phyloP scores from a whole-genome alignment of 2,113 vertebrate genomes.

The Silurus meridionalis region DNA sequence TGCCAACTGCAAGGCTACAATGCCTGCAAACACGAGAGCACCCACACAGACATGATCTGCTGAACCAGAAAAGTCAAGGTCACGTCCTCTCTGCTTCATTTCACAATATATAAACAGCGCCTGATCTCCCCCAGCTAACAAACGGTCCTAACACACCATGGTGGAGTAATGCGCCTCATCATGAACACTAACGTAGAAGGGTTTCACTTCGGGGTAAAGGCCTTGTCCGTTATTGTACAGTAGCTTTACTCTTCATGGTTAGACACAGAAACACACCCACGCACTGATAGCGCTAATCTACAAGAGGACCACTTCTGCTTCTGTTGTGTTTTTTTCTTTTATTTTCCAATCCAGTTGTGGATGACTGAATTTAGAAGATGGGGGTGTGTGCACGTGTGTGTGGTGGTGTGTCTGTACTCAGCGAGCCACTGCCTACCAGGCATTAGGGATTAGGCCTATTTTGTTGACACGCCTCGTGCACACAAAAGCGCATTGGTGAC shows the following conservation, averaged over 20 bases:
- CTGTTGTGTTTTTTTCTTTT: constrained; percentile 17
- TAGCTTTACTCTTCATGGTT: constrained; percentile 22
- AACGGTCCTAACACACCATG: constrained; percentile 3
- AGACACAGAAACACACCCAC: not conserved
- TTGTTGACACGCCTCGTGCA: constrained; percentile 36
- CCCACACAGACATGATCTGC: not conserved
- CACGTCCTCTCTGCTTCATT: constrained; percentile 21
- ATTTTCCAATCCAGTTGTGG: constrained; percentile 14
- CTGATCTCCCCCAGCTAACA: not conserved
- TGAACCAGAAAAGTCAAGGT: constrained; percentile 8
- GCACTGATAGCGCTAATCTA: constrained; percentile 22
- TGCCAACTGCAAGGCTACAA: not conserved
- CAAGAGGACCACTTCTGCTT: constrained; percentile 4
- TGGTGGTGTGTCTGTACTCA: not conserved
- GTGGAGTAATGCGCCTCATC: constrained; percentile 15
- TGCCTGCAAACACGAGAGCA: not conserved
- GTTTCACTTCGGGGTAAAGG: constrained; percentile 11
- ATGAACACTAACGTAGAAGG: not conserved
- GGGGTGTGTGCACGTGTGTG: not conserved
- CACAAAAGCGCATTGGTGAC: constrained; percentile 41
- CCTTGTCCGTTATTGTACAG: constrained; percentile 11
- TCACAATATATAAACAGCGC: constrained; percentile 5
- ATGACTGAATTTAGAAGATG: constrained; percentile 8
- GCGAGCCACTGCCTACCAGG: not conserved
- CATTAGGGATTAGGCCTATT: constrained; percentile 40